A percentile compares a stretch with the other conserved stretches of the same genome.
These are phyloP conservation scores for Xiphorhynchus erythropygius DNA, from an alignment of 2,797 vertebrate species.

Conservation along the genomic window DNA sequence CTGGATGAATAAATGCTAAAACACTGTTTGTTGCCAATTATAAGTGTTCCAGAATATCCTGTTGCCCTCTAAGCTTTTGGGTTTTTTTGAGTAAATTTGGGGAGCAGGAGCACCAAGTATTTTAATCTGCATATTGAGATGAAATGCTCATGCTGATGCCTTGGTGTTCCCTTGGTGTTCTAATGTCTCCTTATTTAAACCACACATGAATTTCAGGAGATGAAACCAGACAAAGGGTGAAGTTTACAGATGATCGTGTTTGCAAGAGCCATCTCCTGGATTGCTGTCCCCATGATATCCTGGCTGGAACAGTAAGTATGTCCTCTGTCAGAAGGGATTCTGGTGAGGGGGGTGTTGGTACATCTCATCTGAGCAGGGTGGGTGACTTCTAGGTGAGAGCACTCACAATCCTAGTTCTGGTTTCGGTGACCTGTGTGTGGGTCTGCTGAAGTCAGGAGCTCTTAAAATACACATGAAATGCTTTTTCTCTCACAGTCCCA, in stretches of 20 bases:
- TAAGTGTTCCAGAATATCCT: conserved; percentile 50
- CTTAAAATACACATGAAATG: background rate
- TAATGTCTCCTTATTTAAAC: conserved; percentile 77
- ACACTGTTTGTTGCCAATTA: conserved; percentile 41
- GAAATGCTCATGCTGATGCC: background rate
- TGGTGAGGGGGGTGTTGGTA: background rate
- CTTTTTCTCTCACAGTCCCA: background rate
- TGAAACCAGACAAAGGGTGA: conserved; percentile 98
- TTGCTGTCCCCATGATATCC: conserved; percentile 98
- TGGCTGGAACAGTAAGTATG: conserved; percentile 93
- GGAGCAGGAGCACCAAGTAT: conserved; percentile 59
- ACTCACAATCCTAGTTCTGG: background rate
- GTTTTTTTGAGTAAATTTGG: conserved; percentile 22
- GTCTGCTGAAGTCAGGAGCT: background rate
- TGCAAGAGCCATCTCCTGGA: conserved; percentile 99
- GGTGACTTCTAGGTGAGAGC: background rate
- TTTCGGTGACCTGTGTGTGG: background rate
- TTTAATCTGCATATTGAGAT: conserved; percentile 60
- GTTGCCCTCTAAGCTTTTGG: background rate
- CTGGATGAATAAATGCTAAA: conserved; percentile 50
- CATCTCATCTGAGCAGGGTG: background rate
- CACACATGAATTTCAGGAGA: conserved; percentile 91
- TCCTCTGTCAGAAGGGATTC: background rate
- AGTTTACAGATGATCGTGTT: conserved; percentile 96
- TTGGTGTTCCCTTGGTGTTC: background rate